phyloP scores from a whole-genome alignment of 2,113 vertebrate genomes.

The Glaucidium brasilianum region DNA sequence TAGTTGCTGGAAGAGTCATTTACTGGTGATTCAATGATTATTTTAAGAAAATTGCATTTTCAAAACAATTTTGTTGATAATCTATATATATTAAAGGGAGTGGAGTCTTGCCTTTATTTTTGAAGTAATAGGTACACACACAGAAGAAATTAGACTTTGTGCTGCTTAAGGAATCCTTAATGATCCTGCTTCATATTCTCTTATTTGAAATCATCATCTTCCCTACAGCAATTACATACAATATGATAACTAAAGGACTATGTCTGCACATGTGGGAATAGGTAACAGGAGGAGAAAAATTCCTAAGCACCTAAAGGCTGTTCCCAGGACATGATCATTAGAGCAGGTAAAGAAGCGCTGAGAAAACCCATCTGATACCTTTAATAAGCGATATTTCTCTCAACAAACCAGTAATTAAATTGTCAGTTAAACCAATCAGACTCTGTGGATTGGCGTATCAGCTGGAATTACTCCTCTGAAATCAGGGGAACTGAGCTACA shows the following conservation, averaged over 20 bases:
- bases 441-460: background rate
- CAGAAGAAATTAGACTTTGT: background rate
- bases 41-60: background rate
- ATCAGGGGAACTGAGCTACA: background rate
- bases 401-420: background rate
- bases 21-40: background rate
- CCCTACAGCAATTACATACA: background rate
- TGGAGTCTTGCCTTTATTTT: background rate
- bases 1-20: background rate
- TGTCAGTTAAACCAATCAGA: background rate
- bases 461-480: background rate
- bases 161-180: background rate
- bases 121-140: background rate
- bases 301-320: background rate
- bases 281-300: background rate
- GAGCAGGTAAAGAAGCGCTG: background rate
- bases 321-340: background rate
- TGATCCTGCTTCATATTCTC: background rate
- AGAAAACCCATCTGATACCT: background rate
- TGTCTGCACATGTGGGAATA: background rate
- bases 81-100: background rate
- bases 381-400: background rate
- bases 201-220: background rate
- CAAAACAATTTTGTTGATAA: background rate
- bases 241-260: background rate